phyloP scores from a whole-genome alignment of 2,113 vertebrate species.

The Trematocara unimaculatum region DNA sequence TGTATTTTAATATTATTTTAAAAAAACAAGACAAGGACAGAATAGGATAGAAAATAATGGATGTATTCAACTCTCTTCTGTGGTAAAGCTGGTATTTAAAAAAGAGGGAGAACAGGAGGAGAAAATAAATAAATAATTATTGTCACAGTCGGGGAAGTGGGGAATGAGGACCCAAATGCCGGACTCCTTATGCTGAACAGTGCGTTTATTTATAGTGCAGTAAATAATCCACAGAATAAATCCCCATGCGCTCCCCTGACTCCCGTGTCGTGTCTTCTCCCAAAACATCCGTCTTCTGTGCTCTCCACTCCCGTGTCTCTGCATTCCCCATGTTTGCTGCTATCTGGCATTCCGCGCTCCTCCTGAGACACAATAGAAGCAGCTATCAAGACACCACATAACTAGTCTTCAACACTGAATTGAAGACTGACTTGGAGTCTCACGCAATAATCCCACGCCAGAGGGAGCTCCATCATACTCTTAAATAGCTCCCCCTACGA shows the following conservation, averaged over 20 bases:
- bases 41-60: not conserved
- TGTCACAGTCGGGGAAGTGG: accelerated
- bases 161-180: not conserved
- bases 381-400: not conserved
- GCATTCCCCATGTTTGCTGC: accelerated
- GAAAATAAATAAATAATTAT: not conserved
- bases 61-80: not conserved
- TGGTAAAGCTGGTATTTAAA: not conserved
- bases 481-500: not conserved
- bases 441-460: not conserved
- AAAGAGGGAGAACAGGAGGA: not conserved
- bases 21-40: not conserved
- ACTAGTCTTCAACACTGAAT: not conserved
- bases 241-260: not conserved
- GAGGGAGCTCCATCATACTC: not conserved
- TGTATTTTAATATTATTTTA: not conserved
- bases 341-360: accelerated
- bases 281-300: not conserved
- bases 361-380: not conserved
- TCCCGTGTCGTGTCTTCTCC: accelerated
- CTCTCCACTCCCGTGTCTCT: not conserved
- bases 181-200: not conserved
- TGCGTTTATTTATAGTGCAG: not conserved
- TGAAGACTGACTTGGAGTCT: not conserved
- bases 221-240: not conserved